A percentile compares a stretch with the other conserved stretches of the same genome.
These are phyloP conservation scores for Callionymus lyra DNA, from an alignment of 2,113 vertebrate species.

Conservation along the genomic window DNA sequence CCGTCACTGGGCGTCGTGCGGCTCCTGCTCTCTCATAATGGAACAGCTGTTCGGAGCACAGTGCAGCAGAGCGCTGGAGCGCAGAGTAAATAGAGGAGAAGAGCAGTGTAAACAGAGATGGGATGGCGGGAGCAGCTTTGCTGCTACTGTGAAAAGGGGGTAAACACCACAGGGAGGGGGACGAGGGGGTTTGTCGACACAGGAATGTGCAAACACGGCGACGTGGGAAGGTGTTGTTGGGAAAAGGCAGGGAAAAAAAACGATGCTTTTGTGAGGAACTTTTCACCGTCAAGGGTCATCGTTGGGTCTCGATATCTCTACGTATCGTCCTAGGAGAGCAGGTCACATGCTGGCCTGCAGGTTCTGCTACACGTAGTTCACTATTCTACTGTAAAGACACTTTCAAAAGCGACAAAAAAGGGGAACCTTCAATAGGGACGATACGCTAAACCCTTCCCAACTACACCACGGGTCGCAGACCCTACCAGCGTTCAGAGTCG, in stretches of 20 bases:
- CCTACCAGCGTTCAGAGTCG: no score
- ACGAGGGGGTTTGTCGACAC: constrained; percentile 32
- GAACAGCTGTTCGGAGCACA: constrained; percentile 60
- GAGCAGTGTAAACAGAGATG: constrained; percentile 64
- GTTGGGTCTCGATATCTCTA: no score
- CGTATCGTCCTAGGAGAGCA: no score
- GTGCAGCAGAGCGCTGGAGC: constrained; percentile 45
- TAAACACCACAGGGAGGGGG: constrained; percentile 53
- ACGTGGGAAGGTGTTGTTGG: constrained; percentile 20
- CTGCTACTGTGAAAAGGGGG: constrained; percentile 44
- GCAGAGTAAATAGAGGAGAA: constrained; percentile 63
- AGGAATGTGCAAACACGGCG: constrained; percentile 48
- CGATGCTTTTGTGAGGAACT: no score
- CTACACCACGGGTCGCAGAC: no score
- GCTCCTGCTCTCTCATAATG: constrained; percentile 47
- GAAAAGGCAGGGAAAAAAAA: neutral
- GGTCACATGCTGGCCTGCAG: no score
- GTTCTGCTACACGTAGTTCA: no score
- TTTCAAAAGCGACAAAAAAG: no score
- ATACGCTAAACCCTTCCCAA: no score
- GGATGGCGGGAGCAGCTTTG: constrained; percentile 48
- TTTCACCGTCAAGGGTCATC: no score
- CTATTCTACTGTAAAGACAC: no score
- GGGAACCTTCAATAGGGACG: no score
- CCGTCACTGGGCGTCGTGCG: constrained; percentile 39